Evolutionary conservation across 2,113 vertebrate genomes (phyloP).

Genomic region (Nothobranchius furzeri): DNA sequence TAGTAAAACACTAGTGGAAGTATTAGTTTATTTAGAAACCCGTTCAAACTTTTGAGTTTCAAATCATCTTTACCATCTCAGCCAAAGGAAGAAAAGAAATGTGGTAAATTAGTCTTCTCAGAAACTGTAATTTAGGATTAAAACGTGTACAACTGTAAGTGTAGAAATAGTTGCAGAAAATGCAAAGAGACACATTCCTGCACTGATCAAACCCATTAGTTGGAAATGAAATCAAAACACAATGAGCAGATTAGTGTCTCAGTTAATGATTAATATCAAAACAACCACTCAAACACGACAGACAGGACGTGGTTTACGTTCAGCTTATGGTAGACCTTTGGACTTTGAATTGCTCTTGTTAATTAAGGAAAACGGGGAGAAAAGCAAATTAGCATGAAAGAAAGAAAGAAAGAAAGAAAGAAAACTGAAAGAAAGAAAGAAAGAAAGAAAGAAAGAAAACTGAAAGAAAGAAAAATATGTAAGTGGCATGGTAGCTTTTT

Average conservation of each 20-base stretch:
- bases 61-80: not conserved
- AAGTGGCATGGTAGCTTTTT: no score
- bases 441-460: no score
- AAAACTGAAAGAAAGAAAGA: no score
- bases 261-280: conserved; percentile 26
- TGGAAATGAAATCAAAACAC: conserved; percentile 21
- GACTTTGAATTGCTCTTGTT: no score
- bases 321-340: conserved; percentile 22
- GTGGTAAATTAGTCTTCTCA: not conserved
- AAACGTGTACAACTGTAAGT: not conserved
- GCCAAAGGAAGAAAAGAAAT: not conserved
- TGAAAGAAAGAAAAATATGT: no score
- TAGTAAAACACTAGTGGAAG: no score
- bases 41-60: not conserved
- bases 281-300: conserved; percentile 34
- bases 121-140: not conserved
- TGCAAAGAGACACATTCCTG: conserved; percentile 30
- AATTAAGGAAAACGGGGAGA: no score
- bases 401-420: no score
- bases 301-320: conserved; percentile 42
- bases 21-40: not conserved
- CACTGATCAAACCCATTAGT: conserved; percentile 45
- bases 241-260: conserved; percentile 19
- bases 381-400: no score
- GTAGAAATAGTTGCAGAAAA: conserved; percentile 7